Percentiles rank a stretch among this genome's conserved stretches.
These are phyloP conservation scores for Hippoglossus hippoglossus DNA, from an alignment of 2,797 vertebrate species.

Conservation along the genomic window DNA sequence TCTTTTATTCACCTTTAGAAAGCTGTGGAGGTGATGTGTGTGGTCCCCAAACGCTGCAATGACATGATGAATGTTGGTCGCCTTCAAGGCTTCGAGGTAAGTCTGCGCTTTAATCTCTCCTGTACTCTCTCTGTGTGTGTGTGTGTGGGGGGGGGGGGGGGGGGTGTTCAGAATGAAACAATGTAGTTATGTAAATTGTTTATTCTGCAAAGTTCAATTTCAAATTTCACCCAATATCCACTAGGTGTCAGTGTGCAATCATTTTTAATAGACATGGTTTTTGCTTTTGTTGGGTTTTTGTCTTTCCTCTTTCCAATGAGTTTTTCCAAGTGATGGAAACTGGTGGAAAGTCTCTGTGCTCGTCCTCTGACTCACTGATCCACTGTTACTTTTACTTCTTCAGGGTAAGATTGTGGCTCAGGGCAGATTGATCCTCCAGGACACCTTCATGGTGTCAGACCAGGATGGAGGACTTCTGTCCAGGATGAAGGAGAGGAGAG, in stretches of 20 bases:
- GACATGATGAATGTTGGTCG: slow-evolving; percentile 99
- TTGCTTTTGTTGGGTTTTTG: no score
- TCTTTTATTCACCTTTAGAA: slow-evolving; percentile 81
- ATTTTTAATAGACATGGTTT: background rate
- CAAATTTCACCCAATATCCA: slow-evolving; percentile 8
- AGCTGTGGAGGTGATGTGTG: slow-evolving; percentile 99
- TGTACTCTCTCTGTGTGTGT: background rate
- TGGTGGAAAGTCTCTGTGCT: no score
- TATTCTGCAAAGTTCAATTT: slow-evolving; percentile 9
- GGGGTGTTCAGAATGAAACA: background rate
- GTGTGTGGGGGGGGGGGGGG: background rate
- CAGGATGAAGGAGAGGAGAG: slow-evolving; percentile 95
- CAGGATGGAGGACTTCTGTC: slow-evolving; percentile 93
- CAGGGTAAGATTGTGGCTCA: slow-evolving; percentile 99
- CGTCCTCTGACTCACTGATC: no score
- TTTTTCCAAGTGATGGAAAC: no score
- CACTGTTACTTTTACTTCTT: slow-evolving; percentile 10
- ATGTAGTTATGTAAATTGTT: background rate
- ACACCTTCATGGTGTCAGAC: slow-evolving; percentile 97
- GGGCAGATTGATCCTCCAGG: slow-evolving; percentile 95
- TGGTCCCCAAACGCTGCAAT: slow-evolving; percentile 98
- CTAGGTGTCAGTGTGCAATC: slow-evolving; percentile 51
- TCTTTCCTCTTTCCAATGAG: no score
- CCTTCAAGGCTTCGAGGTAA: slow-evolving; percentile 98
- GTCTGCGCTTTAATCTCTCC: slow-evolving; percentile 17